Evolutionary conservation across 1,140 invertebrate genomes (phyloP).

Genomic region (Trichonephila clavipes): DNA sequence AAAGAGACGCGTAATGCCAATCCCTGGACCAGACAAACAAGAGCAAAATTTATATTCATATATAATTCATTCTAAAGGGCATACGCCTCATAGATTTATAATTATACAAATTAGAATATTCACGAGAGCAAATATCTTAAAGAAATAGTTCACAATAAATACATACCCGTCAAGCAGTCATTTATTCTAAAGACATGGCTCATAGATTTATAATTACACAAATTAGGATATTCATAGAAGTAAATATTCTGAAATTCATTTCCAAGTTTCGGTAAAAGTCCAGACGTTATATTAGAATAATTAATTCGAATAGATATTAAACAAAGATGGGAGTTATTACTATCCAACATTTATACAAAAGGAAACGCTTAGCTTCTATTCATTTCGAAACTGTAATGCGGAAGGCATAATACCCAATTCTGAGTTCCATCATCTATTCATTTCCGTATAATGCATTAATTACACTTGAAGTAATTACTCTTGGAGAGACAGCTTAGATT

Average conservation of each 20-base stretch:
- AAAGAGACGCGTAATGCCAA: no score
- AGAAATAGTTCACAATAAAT: no score
- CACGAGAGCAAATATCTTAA: no score
- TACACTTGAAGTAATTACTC: conserved; percentile 18
- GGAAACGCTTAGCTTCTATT: not conserved
- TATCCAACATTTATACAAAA: not conserved
- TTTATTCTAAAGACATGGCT: no score
- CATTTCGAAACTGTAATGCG: not conserved
- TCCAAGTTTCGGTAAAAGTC: not conserved
- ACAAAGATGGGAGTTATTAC: not conserved
- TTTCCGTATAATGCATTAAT: conserved; percentile 1
- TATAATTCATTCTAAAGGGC: no score
- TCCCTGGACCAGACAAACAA: no score
- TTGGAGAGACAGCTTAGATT: not conserved
- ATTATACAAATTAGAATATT: no score
- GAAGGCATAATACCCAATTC: not conserved
- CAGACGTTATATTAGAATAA: not conserved
- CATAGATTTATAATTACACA: not conserved
- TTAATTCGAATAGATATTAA: conserved; percentile 5
- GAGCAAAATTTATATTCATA: no score
- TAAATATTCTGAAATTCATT: not conserved
- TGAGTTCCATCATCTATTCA: conserved; percentile 7
- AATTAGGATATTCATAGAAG: not conserved
- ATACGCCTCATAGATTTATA: no score
- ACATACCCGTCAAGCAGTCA: no score